These are phyloP conservation scores for Thaleichthys pacificus DNA, from an alignment of 2,797 vertebrate species.

Conservation along the genomic window DNA sequence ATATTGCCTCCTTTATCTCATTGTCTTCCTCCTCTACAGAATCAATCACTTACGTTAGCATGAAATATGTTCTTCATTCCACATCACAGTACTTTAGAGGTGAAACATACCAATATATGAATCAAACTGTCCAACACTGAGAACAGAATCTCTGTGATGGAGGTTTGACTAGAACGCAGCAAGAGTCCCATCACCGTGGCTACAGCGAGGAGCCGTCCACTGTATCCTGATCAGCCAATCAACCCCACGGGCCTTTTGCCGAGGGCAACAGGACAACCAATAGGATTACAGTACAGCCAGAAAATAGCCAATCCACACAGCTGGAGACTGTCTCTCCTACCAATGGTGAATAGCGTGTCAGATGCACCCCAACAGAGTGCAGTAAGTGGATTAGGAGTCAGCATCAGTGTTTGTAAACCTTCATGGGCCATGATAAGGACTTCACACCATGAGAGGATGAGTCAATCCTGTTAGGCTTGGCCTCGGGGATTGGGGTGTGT, in stretches of 20 bases:
- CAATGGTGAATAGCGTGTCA: not conserved
- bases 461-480: conserved; percentile 7
- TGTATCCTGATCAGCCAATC: not conserved
- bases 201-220: not conserved
- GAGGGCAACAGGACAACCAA: not conserved
- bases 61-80: conserved; percentile 41
- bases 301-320: not conserved
- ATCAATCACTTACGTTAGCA: conserved; percentile 54
- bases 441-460: not conserved
- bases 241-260: not conserved
- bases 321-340: not conserved
- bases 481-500: not conserved
- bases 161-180: not conserved
- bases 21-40: conserved; percentile 40
- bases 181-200: not conserved
- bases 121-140: conserved; percentile 37
- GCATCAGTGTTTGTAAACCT: conserved; percentile 1
- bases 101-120: conserved; percentile 41
- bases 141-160: not conserved
- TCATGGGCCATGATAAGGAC: conserved; percentile 7
- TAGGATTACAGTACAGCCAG: not conserved
- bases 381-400: conserved; percentile 6
- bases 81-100: conserved; percentile 22
- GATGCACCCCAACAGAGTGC: not conserved
- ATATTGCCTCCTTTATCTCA: conserved; percentile 52